Base-by-base conservation (phyloP, 2,797 vertebrate genomes). In the Lemur catta region DNA sequence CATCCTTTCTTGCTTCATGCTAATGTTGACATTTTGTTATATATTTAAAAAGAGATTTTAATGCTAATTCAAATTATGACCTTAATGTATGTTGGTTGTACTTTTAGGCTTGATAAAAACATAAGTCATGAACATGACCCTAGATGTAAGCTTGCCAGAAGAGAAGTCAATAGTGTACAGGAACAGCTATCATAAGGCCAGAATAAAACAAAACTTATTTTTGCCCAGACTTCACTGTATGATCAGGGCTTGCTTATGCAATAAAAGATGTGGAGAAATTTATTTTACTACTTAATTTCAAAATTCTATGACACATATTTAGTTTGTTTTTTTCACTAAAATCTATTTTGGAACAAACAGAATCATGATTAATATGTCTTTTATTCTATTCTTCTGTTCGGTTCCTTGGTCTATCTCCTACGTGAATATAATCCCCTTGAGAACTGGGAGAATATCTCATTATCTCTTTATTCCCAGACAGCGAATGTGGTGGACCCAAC, bases 11-110 rank as follows among this genome's bases (percentile, higher is more conserved):
- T 95, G 50, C 7, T 89, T 93, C 91, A 89, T 89, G 86, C 48
- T 97, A 92, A 96, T 94, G 24, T 81, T 95, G 93, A 41, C 94
- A 95, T 97, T 97, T 97, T 94, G 65, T 93, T 94, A 87, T 59
- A 93, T 17, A 76, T 67, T 95, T 80, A 74, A 95, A 80, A 74
- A 43, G 3, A 82, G 50, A 76, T 80, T 96, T 94, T 96, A 20
- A 76, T 94, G 63, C 91, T 91, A 97, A 95, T 94, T 96, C 79
- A 92, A 90, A 26, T 80, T 92, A 50, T 96, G 87, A 95, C 89
- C 84, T 97, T 93, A 93, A 90, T 12, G 69, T 89, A 84, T 59
- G 48, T 96, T 95, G 89, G 75, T 94, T 93, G 63, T 92, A 84
- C 20, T 95, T 97, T 96, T n/a, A 11, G 12, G 87, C 22, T 38